Evolutionary conservation across 2,888 invertebrate genomes (phyloP), one percentile per base, ranked within the genome.

Genomic region (Sarcophaga rosellei): DNA sequence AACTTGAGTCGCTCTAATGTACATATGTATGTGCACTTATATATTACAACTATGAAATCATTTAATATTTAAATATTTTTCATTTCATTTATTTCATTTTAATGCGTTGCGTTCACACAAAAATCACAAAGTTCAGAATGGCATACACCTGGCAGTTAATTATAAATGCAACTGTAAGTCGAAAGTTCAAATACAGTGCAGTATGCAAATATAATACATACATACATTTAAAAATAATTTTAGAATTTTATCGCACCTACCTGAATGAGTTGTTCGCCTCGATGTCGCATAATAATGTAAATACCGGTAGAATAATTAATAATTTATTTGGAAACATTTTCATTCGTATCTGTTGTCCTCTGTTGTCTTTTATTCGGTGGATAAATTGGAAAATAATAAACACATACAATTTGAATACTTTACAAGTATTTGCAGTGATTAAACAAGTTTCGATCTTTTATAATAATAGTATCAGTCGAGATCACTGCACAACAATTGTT

Each of bases 401-500:
- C 53, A 53, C 3, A 53, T n/a, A n/a, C 1, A 53, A 15, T 53
- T 17, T 53, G 12, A 47, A 15, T 53, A 35, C 10, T 35, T 35
- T 35, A 23, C 63, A 79, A 72, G 4, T 21, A 63, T 53, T 35
- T 44, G 21, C n/a, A 62, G 35, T 65, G 72, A 65, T 72, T 57
- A 53, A 77, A 79, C 44, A 17, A 25, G 4, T 47, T 45, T 15
- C 12, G 17, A 53, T 53, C 3, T 17, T 12, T 53, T 53, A 15
- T 53, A 17, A 53, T 47, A 69, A 47, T 76, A 76, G 70, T 82
- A 65, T 35, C 44, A 65, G 59, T 53, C 61, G 65, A 59, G 76
- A 82, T 65, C 76, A 76, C 59, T 72, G 45, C 25, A 72, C 20
- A 82, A 72, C 61, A 72, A 45, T 76, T 76, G 17, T 69, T 21